These are phyloP conservation scores for Heliothis subflexa DNA, from an alignment of 1,140 invertebrate genomes.

Conservation along the genomic window DNA sequence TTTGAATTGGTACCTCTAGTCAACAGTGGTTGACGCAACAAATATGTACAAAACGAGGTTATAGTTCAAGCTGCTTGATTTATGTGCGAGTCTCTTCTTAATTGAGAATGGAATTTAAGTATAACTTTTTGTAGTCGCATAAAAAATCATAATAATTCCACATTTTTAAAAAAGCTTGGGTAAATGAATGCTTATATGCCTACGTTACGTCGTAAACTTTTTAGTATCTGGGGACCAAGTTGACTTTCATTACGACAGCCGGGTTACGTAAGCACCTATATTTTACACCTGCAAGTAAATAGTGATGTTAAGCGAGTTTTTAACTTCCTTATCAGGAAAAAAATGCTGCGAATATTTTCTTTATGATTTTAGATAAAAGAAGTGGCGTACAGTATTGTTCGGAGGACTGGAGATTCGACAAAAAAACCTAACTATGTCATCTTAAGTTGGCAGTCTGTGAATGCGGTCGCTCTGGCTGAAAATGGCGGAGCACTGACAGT, in stretches of 20 bases:
- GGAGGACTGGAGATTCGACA: conserved; percentile 40
- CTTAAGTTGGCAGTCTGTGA: conserved; percentile 55
- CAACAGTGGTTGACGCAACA: too few relatives aligned
- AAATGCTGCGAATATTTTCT: conserved; percentile 45
- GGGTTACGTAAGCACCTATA: conserved; percentile 34
- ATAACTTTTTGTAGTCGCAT: conserved; percentile 24
- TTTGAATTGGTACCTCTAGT: too few relatives aligned
- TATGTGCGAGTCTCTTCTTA: neutral
- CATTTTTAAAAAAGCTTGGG: conserved; percentile 24
- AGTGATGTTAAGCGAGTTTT: conserved; percentile 34
- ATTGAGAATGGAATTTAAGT: neutral
- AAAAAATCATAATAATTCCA: conserved; percentile 29
- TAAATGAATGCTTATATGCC: conserved; percentile 39
- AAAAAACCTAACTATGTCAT: conserved; percentile 51
- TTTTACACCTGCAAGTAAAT: conserved; percentile 34
- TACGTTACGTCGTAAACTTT: conserved; percentile 45
- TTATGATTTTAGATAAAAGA: conserved; percentile 49
- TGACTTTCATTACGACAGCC: conserved; percentile 39
- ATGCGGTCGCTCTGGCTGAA: conserved; percentile 59
- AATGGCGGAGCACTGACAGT: conserved; percentile 62
- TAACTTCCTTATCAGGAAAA: conserved; percentile 40
- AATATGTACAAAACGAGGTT: neutral
- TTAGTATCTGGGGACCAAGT: conserved; percentile 45
- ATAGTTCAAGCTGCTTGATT: neutral
- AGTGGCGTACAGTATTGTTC: conserved; percentile 39